Conservation (phyloP, 35 echinoderm and acorn worm species). For the Apostichopus parvimensis region DNA sequence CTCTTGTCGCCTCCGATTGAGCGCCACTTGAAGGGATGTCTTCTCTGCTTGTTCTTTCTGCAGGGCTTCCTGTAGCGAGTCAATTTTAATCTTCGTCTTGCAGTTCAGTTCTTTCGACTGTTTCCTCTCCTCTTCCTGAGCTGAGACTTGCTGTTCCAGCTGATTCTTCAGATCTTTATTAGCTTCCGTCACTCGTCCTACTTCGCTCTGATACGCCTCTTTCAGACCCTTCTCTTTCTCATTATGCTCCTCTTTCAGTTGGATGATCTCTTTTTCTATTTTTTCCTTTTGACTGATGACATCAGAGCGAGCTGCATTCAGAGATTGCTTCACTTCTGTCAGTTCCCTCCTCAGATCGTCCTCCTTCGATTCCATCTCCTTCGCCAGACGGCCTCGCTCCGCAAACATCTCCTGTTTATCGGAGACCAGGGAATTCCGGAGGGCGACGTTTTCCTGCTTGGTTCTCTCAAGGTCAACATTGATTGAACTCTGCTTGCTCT, state of each 20-base stretch:
- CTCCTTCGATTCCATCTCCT: conserved; percentile 32
- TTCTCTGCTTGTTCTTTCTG: conserved; percentile 17
- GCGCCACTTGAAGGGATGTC: conserved; percentile 19
- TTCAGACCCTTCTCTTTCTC: conserved; percentile 21
- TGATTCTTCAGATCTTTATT: conserved; percentile 27
- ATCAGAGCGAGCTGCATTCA: conserved; percentile 14
- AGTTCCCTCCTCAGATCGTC: conserved; percentile 20
- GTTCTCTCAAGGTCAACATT: conserved; percentile 41
- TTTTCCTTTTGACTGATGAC: neutral
- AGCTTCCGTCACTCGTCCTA: neutral
- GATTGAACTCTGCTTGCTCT: conserved; percentile 9
- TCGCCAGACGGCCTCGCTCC: conserved; percentile 1
- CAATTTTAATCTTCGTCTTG: conserved; percentile 7
- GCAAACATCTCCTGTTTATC: conserved; percentile 46
- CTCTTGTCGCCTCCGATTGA: neutral
- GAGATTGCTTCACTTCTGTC: neutral
- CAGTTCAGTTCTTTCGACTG: conserved; percentile 1
- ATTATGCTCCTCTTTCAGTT: conserved; percentile 3
- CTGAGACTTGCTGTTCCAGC: neutral
- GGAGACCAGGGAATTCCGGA: conserved; percentile 7
- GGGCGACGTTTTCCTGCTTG: conserved; percentile 19
- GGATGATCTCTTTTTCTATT: neutral
- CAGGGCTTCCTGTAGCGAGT: neutral
- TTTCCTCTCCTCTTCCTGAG: neutral
- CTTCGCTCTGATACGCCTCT: neutral